Conservation (phyloP, 2,888 invertebrate species). For the Gibbula magus region DNA sequence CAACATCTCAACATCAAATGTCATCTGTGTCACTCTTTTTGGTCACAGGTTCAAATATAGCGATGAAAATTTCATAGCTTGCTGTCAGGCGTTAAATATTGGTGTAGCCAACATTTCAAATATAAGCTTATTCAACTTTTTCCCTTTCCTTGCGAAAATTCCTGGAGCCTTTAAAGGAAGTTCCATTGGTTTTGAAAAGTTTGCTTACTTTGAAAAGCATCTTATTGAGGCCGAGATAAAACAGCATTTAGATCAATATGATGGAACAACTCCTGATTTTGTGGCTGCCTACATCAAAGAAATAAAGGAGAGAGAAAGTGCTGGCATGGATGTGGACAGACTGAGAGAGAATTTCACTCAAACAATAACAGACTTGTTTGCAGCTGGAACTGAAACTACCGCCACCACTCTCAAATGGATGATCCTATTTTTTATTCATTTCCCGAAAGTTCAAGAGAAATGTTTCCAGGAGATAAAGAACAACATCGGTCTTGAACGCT, state of each 20-base stretch:
- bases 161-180: conserved; percentile 24
- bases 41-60: conserved; percentile 24
- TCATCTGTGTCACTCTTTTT: conserved; percentile 24
- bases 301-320: conserved; percentile 22
- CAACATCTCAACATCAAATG: background rate
- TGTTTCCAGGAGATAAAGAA: conserved; percentile 49
- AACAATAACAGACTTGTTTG: conserved; percentile 50
- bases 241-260: conserved; percentile 2
- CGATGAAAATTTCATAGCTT: background rate
- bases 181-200: background rate
- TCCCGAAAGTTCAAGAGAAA: conserved; percentile 79
- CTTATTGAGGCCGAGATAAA: background rate
- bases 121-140: background rate
- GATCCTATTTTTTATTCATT: conserved; percentile 85
- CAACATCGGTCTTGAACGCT: conserved; percentile 68
- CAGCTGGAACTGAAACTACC: conserved; percentile 80
- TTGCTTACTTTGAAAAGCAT: background rate
- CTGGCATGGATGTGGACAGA: background rate
- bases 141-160: conserved; percentile 15
- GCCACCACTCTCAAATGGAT: conserved; percentile 90
- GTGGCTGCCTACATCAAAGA: conserved; percentile 21
- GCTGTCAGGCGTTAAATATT: background rate
- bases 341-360: conserved; percentile 32
- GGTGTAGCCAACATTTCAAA: background rate
- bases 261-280: conserved; percentile 17